Evolutionary conservation across 2,888 invertebrate species (phyloP).

Genomic region (Volucella bombylans): DNA sequence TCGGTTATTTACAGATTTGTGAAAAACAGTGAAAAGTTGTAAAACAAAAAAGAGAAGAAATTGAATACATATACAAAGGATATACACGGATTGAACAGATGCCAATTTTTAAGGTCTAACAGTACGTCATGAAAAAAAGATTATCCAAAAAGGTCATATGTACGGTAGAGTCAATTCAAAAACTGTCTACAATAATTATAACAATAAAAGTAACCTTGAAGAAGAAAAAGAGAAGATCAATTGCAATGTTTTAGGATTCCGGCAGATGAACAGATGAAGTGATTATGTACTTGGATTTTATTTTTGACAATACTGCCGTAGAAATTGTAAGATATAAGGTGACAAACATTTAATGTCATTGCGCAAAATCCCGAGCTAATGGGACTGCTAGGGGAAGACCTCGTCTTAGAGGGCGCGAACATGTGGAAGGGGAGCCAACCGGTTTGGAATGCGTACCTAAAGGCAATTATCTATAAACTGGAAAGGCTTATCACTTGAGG

Average conservation of each 20-base stretch:
- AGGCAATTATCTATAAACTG: too few relatives aligned
- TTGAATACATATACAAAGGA: slow-evolving; percentile 27
- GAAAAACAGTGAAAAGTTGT: slow-evolving; percentile 19
- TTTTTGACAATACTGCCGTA: too few relatives aligned
- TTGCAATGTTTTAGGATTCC: slow-evolving; percentile 37
- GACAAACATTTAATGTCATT: slow-evolving; percentile 51
- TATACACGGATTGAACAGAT: slow-evolving; percentile 52
- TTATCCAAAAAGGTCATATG: slow-evolving; percentile 40
- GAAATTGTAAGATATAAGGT: too few relatives aligned
- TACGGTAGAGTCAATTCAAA: slow-evolving; percentile 42
- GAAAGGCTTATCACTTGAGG: too few relatives aligned
- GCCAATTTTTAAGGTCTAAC: slow-evolving; percentile 44
- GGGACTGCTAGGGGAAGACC: too few relatives aligned
- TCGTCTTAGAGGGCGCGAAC: too few relatives aligned
- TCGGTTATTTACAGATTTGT: slow-evolving; percentile 57
- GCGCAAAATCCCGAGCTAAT: slow-evolving; percentile 35
- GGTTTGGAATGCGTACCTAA: too few relatives aligned
- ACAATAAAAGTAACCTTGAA: slow-evolving; percentile 47
- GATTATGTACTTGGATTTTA: slow-evolving; percentile 47
- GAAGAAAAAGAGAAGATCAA: slow-evolving; percentile 11
- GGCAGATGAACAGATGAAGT: slow-evolving; percentile 54
- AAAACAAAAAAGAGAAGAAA: slow-evolving; percentile 23
- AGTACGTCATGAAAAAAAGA: slow-evolving; percentile 34
- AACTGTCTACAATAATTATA: too few relatives aligned
- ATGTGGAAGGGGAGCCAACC: too few relatives aligned